Evolutionary conservation across 1,140 invertebrate species (phyloP).

Genomic region (Galleria mellonella): DNA sequence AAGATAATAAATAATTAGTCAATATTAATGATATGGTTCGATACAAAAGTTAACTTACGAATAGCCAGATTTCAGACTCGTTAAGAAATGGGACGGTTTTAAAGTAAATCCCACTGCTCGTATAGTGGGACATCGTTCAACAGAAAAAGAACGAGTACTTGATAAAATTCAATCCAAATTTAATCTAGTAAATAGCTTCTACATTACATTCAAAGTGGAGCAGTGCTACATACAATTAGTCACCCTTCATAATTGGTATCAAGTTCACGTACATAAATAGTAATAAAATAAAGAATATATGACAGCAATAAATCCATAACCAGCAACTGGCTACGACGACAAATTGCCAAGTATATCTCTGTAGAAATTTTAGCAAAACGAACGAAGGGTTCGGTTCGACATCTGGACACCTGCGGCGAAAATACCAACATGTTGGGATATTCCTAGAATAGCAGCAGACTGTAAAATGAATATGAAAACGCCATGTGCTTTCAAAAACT

Average conservation of each 20-base stretch:
- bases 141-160: too few species aligned
- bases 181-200: too few species aligned
- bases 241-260: conserved; percentile 6
- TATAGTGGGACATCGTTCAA: too few species aligned
- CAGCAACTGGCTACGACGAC: conserved; percentile 4
- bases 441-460: conserved; percentile 72
- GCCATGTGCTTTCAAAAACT: conserved; percentile 62
- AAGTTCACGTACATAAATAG: conserved; percentile 9
- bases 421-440: conserved; percentile 57
- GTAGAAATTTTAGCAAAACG: conserved; percentile 18
- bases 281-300: conserved; percentile 5
- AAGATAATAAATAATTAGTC: too few species aligned
- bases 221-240: too few species aligned
- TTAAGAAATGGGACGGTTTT: too few species aligned
- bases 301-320: conserved; percentile 8
- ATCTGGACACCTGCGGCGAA: conserved; percentile 64
- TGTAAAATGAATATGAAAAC: conserved; percentile 62
- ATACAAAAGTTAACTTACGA: too few species aligned
- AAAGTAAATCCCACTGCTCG: too few species aligned
- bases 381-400: conserved; percentile 21
- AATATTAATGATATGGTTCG: too few species aligned
- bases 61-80: too few species aligned
- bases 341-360: conserved; percentile 4
- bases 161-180: too few species aligned
- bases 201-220: too few species aligned